Percentiles rank a stretch among this genome's conserved stretches.
Conservation (phyloP, 1,140 invertebrate species). For the Drosophila ananassae region DNA sequence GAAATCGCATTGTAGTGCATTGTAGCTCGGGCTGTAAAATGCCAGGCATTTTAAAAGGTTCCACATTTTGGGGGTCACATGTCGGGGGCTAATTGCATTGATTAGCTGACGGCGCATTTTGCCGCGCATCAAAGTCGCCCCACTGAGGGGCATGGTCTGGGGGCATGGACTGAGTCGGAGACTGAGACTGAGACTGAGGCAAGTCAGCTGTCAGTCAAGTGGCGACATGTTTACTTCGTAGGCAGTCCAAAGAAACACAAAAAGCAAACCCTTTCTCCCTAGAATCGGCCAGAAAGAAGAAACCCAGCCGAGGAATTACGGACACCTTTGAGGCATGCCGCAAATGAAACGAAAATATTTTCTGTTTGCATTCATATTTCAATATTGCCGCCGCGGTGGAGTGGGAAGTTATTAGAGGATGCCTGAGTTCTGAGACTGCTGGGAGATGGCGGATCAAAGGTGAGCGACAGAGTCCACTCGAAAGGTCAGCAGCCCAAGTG, state of each 20-base stretch:
- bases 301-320: slow-evolving; percentile 17
- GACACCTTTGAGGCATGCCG: slow-evolving; percentile 48
- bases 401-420: slow-evolving; percentile 58
- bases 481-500: background rate
- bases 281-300: slow-evolving; percentile 11
- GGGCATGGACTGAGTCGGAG: too few relatives aligned
- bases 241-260: slow-evolving; percentile 44
- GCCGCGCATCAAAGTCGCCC: slow-evolving; percentile 69
- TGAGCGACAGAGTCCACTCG: slow-evolving; percentile 11
- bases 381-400: slow-evolving; percentile 54
- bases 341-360: slow-evolving; percentile 53
- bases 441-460: slow-evolving; percentile 54
- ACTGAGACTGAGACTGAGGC: slow-evolving; percentile 25
- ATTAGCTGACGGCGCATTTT: slow-evolving; percentile 80
- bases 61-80: slow-evolving; percentile 76
- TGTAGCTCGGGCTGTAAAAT: slow-evolving; percentile 57
- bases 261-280: slow-evolving; percentile 34
- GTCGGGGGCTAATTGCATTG: slow-evolving; percentile 78
- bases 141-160: background rate
- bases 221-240: slow-evolving; percentile 76
- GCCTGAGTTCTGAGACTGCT: slow-evolving; percentile 40
- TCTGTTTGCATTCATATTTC: slow-evolving; percentile 80
- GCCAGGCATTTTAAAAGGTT: slow-evolving; percentile 80
- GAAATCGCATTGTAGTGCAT: slow-evolving; percentile 44
- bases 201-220: slow-evolving; percentile 80